These are phyloP conservation scores for Buteo buteo DNA, from an alignment of 2,113 vertebrate genomes.

Conservation along the genomic window DNA sequence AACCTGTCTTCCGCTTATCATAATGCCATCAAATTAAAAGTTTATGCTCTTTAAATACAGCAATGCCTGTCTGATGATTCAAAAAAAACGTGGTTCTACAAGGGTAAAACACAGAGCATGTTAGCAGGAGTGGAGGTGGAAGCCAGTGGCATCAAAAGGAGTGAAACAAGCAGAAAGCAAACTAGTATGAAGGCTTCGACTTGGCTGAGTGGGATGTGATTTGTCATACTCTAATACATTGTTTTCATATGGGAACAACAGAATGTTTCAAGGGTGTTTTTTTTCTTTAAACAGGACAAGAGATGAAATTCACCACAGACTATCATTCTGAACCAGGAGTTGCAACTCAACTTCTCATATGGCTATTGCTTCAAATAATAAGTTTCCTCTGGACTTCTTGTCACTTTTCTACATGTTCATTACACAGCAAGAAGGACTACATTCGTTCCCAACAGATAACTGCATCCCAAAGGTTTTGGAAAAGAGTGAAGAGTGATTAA, in stretches of 20 bases:
- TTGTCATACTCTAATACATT: slow-evolving; percentile 23
- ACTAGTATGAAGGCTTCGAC: neutral
- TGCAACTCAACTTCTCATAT: neutral
- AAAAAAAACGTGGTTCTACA: neutral
- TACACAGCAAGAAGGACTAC: neutral
- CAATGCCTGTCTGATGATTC: neutral
- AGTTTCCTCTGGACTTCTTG: neutral
- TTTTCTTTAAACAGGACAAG: neutral
- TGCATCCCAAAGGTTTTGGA: neutral
- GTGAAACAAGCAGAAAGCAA: slow-evolving; percentile 1
- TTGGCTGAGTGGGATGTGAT: slow-evolving; percentile 25
- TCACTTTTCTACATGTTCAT: neutral
- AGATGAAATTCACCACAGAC: neutral
- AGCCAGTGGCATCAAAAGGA: neutral
- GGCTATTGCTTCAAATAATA: neutral
- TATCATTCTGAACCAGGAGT: neutral
- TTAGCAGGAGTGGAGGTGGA: slow-evolving; percentile 12
- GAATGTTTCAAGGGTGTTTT: neutral
- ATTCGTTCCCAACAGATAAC: neutral
- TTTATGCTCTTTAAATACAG: neutral
- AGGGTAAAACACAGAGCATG: neutral
- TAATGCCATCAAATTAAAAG: neutral
- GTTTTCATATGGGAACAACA: neutral
- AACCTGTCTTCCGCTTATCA: neutral
- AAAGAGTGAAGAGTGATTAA: neutral